Conservation (phyloP, 2,113 vertebrate species). For the Oplegnathus fasciatus region DNA sequence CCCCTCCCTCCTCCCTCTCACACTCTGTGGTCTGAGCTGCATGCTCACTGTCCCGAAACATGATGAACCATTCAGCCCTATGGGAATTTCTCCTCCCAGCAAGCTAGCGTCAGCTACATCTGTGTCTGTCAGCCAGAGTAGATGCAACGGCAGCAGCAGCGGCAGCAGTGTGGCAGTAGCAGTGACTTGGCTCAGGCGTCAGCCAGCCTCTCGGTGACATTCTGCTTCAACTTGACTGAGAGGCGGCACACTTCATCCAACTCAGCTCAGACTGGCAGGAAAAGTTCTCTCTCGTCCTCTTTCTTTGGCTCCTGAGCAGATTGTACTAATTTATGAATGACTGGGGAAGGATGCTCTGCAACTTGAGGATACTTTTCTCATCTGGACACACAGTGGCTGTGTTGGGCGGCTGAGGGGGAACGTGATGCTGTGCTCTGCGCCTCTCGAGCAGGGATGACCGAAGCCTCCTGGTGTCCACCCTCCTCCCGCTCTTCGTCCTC, state of each 20-base stretch:
- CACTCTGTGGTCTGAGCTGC: constrained; percentile 78
- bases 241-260: constrained; percentile 35
- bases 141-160: constrained; percentile 57
- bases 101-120: constrained; percentile 86
- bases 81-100: constrained; percentile 85
- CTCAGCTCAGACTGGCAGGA: constrained; percentile 38
- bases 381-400: constrained; percentile 6
- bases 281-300: constrained; percentile 55
- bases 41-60: constrained; percentile 89
- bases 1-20: constrained; percentile 33
- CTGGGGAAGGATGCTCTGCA: constrained; percentile 40
- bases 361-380: constrained; percentile 67
- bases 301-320: constrained; percentile 26
- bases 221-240: constrained; percentile 63
- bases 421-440: constrained; percentile 39
- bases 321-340: constrained; percentile 33
- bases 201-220: constrained; percentile 60
- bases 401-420: constrained; percentile 20
- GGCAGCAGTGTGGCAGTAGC: constrained; percentile 42
- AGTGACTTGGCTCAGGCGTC: constrained; percentile 54
- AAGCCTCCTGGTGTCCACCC: constrained; percentile 30
- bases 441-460: constrained; percentile 48
- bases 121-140: constrained; percentile 83
- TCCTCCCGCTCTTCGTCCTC: constrained; percentile 16
- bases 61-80: constrained; percentile 89